Evolutionary conservation across 2,797 vertebrate genomes (phyloP).

Genomic region (Loris lydekkerianus): DNA sequence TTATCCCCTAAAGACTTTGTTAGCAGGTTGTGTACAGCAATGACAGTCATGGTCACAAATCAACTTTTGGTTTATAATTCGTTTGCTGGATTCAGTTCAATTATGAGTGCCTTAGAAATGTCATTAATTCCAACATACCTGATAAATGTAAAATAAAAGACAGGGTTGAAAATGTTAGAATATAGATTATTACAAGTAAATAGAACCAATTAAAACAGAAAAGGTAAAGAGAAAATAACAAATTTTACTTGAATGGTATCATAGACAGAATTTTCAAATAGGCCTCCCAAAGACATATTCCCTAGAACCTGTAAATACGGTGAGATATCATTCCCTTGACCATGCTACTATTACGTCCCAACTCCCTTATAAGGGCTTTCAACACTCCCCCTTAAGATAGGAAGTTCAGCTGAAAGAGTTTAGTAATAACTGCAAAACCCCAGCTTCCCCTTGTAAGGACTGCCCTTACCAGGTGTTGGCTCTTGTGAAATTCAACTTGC

Average conservation of each 20-base stretch:
- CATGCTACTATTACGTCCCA: too few species aligned
- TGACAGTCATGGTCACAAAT: background rate
- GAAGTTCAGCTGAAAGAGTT: too few species aligned
- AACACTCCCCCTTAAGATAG: too few species aligned
- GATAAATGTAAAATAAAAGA: background rate
- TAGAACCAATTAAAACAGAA: background rate
- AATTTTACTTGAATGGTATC: background rate
- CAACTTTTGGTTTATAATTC: background rate
- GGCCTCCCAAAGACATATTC: rapidly evolving
- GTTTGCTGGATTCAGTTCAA: background rate
- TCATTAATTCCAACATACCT: background rate
- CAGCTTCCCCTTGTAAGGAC: too few species aligned
- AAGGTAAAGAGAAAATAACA: background rate
- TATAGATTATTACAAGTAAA: background rate
- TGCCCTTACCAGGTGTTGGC: too few species aligned
- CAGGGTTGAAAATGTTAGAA: background rate
- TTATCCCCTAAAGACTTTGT: background rate
- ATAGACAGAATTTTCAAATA: background rate
- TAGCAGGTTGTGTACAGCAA: background rate
- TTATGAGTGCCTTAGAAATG: background rate
- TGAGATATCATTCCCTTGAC: background rate
- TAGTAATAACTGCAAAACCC: too few species aligned
- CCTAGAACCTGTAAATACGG: background rate
- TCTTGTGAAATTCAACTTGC: too few species aligned
- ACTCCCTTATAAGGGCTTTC: too few species aligned